phyloP scores from a whole-genome alignment of 2,113 vertebrate species.

The Serinus canaria region DNA sequence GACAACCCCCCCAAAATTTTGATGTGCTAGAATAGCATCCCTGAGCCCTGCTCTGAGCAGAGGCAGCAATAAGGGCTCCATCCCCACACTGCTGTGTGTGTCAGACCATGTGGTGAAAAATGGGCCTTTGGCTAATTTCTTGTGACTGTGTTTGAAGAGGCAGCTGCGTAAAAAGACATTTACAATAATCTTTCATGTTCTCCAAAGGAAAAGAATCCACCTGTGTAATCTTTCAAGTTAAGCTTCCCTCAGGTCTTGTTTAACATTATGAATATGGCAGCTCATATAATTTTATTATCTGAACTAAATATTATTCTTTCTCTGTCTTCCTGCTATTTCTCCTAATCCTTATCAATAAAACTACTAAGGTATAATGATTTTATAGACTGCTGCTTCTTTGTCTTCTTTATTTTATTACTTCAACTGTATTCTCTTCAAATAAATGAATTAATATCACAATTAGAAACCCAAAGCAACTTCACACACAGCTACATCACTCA shows the following conservation, averaged over 20 bases:
- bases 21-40: neutral
- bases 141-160: constrained; percentile 21
- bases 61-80: neutral
- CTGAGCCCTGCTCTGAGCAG: accelerated
- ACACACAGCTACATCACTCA: neutral
- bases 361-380: constrained; percentile 14
- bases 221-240: constrained; percentile 52
- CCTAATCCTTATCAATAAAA: constrained; percentile 56
- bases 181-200: constrained; percentile 50
- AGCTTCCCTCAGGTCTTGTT: constrained; percentile 55
- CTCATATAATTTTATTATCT: constrained; percentile 59
- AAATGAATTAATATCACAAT: constrained; percentile 28
- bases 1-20: accelerated
- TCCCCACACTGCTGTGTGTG: neutral
- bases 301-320: constrained; percentile 53
- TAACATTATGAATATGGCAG: constrained; percentile 60
- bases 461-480: neutral
- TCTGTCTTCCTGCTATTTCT: constrained; percentile 54
- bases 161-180: neutral
- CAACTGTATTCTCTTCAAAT: neutral
- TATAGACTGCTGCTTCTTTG: constrained; percentile 4
- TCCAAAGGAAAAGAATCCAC: constrained; percentile 43
- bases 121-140: neutral
- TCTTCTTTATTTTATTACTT: constrained; percentile 28
- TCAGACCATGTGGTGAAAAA: neutral